Percentiles rank a stretch among this genome's conserved stretches.
These are phyloP conservation scores for Phymastichus coffea DNA, from an alignment of 1,140 invertebrate genomes.

Conservation along the genomic window DNA sequence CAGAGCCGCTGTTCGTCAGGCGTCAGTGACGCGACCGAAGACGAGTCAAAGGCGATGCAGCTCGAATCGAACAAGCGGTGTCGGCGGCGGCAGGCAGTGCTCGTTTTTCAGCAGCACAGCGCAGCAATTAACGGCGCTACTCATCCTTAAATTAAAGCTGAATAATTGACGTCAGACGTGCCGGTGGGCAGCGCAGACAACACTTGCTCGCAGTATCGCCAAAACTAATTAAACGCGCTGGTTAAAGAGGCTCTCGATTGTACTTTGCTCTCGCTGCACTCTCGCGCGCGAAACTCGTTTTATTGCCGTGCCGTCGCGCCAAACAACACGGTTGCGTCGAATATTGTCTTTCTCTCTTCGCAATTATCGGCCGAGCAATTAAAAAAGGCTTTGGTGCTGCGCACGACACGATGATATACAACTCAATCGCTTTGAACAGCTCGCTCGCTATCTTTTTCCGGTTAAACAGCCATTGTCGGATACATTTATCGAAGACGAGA, in stretches of 20 bases:
- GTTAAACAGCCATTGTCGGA: constrained; percentile 11
- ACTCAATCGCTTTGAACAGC: constrained; percentile 18
- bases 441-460: no score
- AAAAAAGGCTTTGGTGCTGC: neutral
- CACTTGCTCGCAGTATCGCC: constrained; percentile 15
- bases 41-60: no score
- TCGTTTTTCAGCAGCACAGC: no score
- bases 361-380: constrained; percentile 10
- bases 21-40: no score
- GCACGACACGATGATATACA: constrained; percentile 17
- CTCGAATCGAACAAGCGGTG: no score
- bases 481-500: constrained; percentile 9
- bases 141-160: constrained; percentile 5
- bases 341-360: no score
- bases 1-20: no score
- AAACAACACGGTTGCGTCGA: neutral
- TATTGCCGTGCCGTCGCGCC: neutral
- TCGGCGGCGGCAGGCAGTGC: no score
- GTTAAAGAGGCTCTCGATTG: neutral
- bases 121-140: no score
- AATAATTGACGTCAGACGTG: constrained; percentile 4
- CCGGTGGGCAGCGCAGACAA: neutral
- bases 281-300: constrained; percentile 7
- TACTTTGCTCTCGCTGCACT: neutral
- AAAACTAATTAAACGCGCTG: constrained; percentile 22